A percentile compares a stretch with the other conserved stretches of the same genome.
phyloP scores from a whole-genome alignment of 2,797 vertebrate species.

The Acridotheres tristis region DNA sequence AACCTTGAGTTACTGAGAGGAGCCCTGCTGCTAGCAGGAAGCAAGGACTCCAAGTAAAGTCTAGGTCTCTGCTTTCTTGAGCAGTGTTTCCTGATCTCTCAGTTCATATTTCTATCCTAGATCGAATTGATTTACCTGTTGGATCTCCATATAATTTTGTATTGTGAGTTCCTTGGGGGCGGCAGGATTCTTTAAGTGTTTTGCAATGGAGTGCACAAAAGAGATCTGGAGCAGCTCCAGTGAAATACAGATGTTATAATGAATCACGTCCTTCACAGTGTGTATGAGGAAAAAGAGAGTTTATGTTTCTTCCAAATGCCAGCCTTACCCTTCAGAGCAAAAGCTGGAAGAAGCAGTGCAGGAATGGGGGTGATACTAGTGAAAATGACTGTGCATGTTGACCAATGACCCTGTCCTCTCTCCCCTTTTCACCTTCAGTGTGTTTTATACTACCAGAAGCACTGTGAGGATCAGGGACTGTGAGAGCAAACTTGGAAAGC shows the following conservation, averaged over 20 bases:
- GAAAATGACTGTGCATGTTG: background rate
- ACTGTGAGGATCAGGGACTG: background rate
- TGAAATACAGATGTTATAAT: background rate
- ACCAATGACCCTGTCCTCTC: accelerated
- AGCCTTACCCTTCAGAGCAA: background rate
- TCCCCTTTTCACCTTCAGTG: background rate
- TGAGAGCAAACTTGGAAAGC: background rate
- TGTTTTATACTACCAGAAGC: background rate
- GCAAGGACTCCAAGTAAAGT: background rate
- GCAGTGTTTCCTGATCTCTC: background rate
- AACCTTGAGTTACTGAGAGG: background rate
- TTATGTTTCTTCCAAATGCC: background rate
- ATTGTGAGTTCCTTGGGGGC: background rate
- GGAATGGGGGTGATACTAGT: background rate
- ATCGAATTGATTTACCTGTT: background rate
- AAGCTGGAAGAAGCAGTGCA: background rate
- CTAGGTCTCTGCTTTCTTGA: background rate
- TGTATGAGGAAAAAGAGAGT: background rate
- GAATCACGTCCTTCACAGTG: background rate
- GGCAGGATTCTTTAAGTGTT: background rate
- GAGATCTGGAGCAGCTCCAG: background rate
- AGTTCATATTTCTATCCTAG: background rate
- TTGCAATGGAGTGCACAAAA: background rate
- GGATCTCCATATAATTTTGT: background rate
- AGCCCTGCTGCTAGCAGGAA: background rate